Base-by-base conservation (phyloP, 2,888 invertebrate species). In the Lottia gigantea region DNA sequence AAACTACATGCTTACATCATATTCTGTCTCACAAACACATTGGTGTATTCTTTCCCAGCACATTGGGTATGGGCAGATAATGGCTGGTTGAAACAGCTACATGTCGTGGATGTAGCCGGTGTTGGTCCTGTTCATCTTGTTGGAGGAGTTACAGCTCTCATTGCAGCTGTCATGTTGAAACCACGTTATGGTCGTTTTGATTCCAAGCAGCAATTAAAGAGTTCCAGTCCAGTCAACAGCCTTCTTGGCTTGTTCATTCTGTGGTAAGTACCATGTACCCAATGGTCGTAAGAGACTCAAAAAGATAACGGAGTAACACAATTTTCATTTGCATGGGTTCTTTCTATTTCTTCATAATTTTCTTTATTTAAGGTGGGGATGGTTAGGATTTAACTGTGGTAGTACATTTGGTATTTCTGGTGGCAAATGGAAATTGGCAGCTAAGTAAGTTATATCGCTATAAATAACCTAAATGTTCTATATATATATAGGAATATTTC, bases 371-470 rank as follows among this genome's bases (percentile, higher is more conserved):
- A 86, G 87, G 86, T 97, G 96, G 96, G 96, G 96, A 0, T 97
- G 96, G 96, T 90, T 97, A 70, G 96, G 96, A 0, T 96, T 97
- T 86, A 96, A 96, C 89, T 95, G 96, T 64, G 96, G 96, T 15
- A 90, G 90, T 74, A 91, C 90, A 3, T 91, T 90, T 78, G 91
- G 91, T 90, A 91, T 94, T 12, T 93, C 93, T 77, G 95, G 94
- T 0, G 92, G 93, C 4, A 95, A 94, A 87, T 96, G 96, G 96
- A 94, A 95, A 86, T 95, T 95, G 85, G 95, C 96, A 15, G 82
- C 88, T 12, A 81, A 80, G 86, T 85, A 76, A 68, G 64, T 73
- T 65, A 14, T 46, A 70, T 26, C 67, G 71, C 67, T 75, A 25
- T n/a, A 31, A 31, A 31, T 31, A 40, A 40, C 40, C 40, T 40